These are phyloP conservation scores for Chrysodeixis includens DNA, from an alignment of 2,888 invertebrate species.

Conservation along the genomic window DNA sequence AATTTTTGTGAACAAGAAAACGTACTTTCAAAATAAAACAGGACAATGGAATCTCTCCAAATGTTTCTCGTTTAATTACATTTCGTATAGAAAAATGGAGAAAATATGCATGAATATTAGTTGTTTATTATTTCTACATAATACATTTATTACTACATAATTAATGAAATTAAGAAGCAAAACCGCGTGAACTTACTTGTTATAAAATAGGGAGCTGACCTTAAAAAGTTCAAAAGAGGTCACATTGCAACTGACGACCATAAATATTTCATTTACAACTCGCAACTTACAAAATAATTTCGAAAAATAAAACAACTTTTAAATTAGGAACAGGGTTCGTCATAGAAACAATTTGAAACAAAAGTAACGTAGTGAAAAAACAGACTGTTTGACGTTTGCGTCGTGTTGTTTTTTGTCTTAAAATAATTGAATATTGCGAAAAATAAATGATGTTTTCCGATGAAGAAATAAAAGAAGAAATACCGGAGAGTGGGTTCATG, in stretches of 20 bases:
- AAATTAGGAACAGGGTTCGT: slow-evolving; percentile 70
- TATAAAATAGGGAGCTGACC: slow-evolving; percentile 56
- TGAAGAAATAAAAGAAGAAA: slow-evolving; percentile 86
- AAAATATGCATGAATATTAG: too few relatives aligned
- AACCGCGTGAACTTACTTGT: background rate
- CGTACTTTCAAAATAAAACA: slow-evolving; percentile 16
- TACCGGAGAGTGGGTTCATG: slow-evolving; percentile 79
- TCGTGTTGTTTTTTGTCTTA: slow-evolving; percentile 79
- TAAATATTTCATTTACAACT: slow-evolving; percentile 32
- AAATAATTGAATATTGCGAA: slow-evolving; percentile 85
- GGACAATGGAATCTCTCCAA: slow-evolving; percentile 12
- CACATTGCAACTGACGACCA: slow-evolving; percentile 44
- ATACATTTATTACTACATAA: too few relatives aligned
- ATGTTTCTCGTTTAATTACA: background rate
- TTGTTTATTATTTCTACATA: too few relatives aligned
- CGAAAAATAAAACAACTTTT: slow-evolving; percentile 60
- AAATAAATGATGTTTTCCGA: slow-evolving; percentile 87
- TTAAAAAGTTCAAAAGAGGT: slow-evolving; percentile 72
- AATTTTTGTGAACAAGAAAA: slow-evolving; percentile 33
- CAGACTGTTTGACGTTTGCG: slow-evolving; percentile 68
- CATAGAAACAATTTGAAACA: slow-evolving; percentile 82
- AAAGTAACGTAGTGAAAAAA: slow-evolving; percentile 76
- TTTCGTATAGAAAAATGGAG: too few relatives aligned
- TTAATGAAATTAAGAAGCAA: background rate
- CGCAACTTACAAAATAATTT: slow-evolving; percentile 38